These are phyloP conservation scores for Coccyzus lansbergi DNA, from an alignment of 2,797 vertebrate species.

Conservation along the genomic window DNA sequence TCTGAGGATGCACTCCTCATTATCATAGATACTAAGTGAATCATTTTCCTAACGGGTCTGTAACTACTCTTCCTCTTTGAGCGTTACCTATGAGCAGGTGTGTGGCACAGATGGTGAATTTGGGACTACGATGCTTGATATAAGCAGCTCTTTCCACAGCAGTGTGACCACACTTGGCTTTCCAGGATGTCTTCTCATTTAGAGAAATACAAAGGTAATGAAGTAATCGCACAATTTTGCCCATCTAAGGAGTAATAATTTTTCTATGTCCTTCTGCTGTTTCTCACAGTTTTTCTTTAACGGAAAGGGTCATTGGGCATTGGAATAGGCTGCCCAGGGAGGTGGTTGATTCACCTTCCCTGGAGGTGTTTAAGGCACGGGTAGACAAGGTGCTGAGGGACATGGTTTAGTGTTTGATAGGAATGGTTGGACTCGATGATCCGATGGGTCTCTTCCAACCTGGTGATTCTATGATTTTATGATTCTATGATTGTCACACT, in stretches of 20 bases:
- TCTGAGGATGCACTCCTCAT: background rate
- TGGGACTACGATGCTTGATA: background rate
- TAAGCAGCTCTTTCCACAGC: background rate
- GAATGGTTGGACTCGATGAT: no score
- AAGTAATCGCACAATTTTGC: background rate
- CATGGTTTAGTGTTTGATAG: no score
- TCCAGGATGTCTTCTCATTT: background rate
- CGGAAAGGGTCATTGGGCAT: no score
- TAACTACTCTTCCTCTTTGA: background rate
- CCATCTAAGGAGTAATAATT: background rate
- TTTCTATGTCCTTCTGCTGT: background rate
- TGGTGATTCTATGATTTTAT: no score
- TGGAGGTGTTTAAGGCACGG: no score
- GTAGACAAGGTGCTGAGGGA: no score
- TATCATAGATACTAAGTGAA: background rate
- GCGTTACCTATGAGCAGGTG: fast-evolving
- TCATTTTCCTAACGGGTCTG: background rate
- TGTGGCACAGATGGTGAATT: background rate
- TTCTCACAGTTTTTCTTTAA: no score
- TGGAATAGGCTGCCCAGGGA: no score
- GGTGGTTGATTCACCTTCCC: no score
- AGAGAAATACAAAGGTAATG: background rate
- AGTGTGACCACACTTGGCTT: background rate
- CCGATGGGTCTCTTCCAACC: no score
- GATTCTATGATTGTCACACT: no score